These are phyloP conservation scores for Percopsis omiscomaycus DNA, from an alignment of 2,797 vertebrate species.

Conservation along the genomic window DNA sequence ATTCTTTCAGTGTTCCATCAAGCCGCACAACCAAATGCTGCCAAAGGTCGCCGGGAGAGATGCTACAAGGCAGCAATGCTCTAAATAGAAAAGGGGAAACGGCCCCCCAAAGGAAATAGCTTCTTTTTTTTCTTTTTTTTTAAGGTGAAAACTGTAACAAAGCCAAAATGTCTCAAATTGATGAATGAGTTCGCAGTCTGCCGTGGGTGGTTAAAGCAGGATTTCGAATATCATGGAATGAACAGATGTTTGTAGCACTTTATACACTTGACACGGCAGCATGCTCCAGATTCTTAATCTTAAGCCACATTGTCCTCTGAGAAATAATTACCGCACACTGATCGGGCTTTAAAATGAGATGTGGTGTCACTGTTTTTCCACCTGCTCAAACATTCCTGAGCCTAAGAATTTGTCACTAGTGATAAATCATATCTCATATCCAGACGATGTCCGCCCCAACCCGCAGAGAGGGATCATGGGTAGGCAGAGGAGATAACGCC, in stretches of 20 bases:
- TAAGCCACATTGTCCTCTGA: background rate
- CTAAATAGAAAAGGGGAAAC: too few relatives aligned
- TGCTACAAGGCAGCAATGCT: too few relatives aligned
- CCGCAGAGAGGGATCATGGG: background rate
- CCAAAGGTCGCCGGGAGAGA: slow-evolving; percentile 30
- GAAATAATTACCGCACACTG: background rate
- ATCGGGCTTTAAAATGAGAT: background rate
- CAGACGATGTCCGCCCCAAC: background rate
- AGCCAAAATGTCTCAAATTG: background rate
- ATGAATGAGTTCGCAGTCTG: background rate
- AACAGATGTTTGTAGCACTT: background rate
- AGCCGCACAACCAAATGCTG: slow-evolving; percentile 27
- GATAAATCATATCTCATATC: background rate
- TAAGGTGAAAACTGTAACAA: too few relatives aligned
- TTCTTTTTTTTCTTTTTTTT: too few relatives aligned
- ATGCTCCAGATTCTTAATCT: background rate
- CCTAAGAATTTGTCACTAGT: background rate
- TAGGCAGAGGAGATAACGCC: background rate
- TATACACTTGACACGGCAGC: background rate
- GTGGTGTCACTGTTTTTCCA: background rate
- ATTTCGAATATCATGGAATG: background rate
- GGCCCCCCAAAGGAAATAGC: too few relatives aligned
- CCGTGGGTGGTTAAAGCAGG: background rate
- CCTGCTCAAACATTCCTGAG: background rate
- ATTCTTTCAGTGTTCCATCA: too few relatives aligned